Evolutionary conservation across 2,113 vertebrate species (phyloP).

Genomic region (Pholis gunnellus): DNA sequence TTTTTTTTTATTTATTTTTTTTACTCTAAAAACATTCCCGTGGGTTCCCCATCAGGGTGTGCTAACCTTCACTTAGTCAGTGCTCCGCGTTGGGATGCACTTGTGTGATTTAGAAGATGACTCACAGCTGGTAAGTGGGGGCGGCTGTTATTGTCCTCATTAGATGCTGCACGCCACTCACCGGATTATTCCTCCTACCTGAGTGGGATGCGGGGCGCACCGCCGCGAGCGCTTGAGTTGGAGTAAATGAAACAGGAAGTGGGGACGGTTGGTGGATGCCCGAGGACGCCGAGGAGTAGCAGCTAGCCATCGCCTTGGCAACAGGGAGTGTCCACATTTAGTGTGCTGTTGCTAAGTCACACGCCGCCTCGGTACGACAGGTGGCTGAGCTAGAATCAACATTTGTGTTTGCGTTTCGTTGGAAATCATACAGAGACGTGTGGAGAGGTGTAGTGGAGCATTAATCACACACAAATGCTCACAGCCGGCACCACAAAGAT

Average conservation of each 20-base stretch:
- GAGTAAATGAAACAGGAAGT: conserved; percentile 71
- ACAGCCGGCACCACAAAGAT: background rate
- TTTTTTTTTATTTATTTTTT: background rate
- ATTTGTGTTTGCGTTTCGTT: conserved; percentile 58
- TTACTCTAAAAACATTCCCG: background rate
- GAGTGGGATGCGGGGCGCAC: conserved; percentile 25
- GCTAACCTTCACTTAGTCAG: conserved; percentile 43
- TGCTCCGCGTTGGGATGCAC: conserved; percentile 65
- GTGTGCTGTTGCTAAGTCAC: conserved; percentile 59
- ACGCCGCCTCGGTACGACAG: conserved; percentile 53
- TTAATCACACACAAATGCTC: conserved; percentile 20
- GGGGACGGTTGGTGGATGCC: conserved; percentile 31
- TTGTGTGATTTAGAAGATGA: conserved; percentile 75
- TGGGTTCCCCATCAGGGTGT: conserved; percentile 32
- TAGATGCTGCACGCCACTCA: conserved; percentile 48
- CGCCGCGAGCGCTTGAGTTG: conserved; percentile 14
- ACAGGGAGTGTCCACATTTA: conserved; percentile 67
- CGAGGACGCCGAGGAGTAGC: conserved; percentile 17
- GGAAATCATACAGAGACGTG: conserved; percentile 31
- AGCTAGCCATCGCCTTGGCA: conserved; percentile 54
- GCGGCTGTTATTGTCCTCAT: conserved; percentile 55
- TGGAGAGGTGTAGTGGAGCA: background rate
- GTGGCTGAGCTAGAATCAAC: conserved; percentile 73
- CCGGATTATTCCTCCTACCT: conserved; percentile 41
- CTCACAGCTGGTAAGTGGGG: conserved; percentile 76